A percentile compares a stretch with the other conserved stretches of the same genome.
These are phyloP conservation scores for Drosophila parvula DNA, from an alignment of 1,140 invertebrate genomes.

Conservation along the genomic window DNA sequence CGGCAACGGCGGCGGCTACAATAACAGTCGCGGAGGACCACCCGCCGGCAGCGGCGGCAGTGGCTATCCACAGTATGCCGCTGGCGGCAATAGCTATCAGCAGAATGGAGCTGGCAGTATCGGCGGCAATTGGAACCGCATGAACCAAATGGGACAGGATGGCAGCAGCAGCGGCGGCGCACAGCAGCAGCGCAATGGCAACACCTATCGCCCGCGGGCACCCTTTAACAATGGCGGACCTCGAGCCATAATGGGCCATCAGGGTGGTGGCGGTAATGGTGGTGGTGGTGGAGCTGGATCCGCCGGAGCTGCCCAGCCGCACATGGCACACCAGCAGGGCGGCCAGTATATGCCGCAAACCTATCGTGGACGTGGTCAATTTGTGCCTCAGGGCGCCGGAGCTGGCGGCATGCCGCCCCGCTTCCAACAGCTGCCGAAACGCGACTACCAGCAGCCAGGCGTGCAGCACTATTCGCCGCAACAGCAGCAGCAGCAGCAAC, in stretches of 20 bases:
- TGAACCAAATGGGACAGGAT: constrained; percentile 55
- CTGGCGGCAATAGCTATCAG: constrained; percentile 69
- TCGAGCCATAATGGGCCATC: constrained; percentile 71
- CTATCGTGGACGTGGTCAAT: constrained; percentile 73
- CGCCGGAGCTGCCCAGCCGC: constrained; percentile 50
- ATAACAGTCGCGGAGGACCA: constrained; percentile 57
- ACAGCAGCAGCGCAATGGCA: constrained; percentile 55
- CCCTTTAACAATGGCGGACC: constrained; percentile 77
- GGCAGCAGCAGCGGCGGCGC: constrained; percentile 12
- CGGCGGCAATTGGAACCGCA: constrained; percentile 62
- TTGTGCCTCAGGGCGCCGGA: constrained; percentile 70
- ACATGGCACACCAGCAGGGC: constrained; percentile 66
- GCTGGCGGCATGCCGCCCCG: constrained; percentile 72
- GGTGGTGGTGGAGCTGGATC: constrained; percentile 40
- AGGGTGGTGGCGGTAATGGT: constrained; percentile 60
- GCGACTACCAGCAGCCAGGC: constrained; percentile 73
- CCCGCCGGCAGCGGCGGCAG: constrained; percentile 27
- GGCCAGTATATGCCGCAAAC: constrained; percentile 63
- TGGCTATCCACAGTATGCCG: constrained; percentile 66
- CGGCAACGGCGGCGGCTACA: constrained; percentile 41
- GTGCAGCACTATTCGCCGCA: constrained; percentile 59
- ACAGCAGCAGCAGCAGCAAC: constrained; percentile 55
- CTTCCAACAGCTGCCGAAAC: constrained; percentile 80
- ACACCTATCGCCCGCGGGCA: constrained; percentile 73
- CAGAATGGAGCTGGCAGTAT: constrained; percentile 56